Conservation (phyloP, 2,888 invertebrate species). For the Epirrhoe alternata region DNA sequence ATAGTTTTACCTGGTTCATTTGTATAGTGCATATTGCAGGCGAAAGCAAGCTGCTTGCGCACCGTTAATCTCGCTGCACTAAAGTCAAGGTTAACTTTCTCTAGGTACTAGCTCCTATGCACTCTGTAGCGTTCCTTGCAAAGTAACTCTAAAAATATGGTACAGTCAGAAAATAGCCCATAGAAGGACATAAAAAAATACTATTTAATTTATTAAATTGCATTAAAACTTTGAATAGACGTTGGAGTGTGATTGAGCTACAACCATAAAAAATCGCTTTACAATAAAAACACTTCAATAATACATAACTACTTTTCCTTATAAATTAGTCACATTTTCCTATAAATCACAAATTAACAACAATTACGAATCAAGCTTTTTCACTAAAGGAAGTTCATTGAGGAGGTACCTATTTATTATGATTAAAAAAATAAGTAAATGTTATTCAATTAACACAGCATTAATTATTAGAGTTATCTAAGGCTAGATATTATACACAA, state of each 20-base stretch:
- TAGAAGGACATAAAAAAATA: no score
- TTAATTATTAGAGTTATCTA: background rate
- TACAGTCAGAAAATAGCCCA: background rate
- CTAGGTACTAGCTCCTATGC: slow-evolving; percentile 53
- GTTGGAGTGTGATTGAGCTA: background rate
- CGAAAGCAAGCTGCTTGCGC: slow-evolving; percentile 65
- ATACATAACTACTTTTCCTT: background rate
- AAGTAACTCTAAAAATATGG: background rate
- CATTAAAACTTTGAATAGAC: no score
- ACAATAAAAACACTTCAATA: background rate
- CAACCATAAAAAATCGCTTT: no score
- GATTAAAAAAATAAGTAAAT: no score
- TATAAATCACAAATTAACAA: no score
- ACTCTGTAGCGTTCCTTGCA: slow-evolving; percentile 5
- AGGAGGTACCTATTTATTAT: no score
- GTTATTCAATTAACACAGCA: no score
- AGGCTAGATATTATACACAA: background rate
- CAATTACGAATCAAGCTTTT: no score
- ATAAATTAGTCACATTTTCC: background rate
- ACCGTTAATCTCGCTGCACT: slow-evolving; percentile 69
- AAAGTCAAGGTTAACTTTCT: slow-evolving; percentile 79
- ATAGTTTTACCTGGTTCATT: background rate
- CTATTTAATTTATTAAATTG: no score
- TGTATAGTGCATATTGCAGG: slow-evolving; percentile 43
- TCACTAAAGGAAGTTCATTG: no score